Percentiles rank a stretch among this genome's conserved stretches.
phyloP scores from a whole-genome alignment of 2,113 vertebrate genomes.

The Oncorhynchus kisutch region DNA sequence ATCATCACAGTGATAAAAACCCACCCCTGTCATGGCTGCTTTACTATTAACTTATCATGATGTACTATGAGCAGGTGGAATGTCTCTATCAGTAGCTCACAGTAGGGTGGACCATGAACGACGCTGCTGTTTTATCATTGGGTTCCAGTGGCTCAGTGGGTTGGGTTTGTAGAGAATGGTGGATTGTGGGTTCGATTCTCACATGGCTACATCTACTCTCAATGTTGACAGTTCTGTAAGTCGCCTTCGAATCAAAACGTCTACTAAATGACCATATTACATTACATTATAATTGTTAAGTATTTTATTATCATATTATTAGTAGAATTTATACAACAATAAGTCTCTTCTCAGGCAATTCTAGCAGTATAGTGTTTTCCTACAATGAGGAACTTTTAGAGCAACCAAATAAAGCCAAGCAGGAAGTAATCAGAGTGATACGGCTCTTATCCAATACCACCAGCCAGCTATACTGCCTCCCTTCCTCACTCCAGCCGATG shows the following conservation, averaged over 20 bases:
- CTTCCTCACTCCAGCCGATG: constrained; percentile 50
- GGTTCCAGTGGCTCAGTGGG: too few relatives aligned
- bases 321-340: too few relatives aligned
- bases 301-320: too few relatives aligned
- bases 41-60: constrained; percentile 75
- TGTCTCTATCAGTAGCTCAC: constrained; percentile 56
- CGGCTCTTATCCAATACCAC: constrained; percentile 35
- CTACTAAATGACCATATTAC: too few relatives aligned
- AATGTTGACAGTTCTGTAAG: background rate
- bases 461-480: constrained; percentile 32
- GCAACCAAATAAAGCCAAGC: constrained; percentile 51
- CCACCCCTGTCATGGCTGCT: constrained; percentile 68
- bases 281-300: too few relatives aligned
- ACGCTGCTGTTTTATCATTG: too few relatives aligned
- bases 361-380: constrained; percentile 53
- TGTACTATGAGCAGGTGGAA: constrained; percentile 68
- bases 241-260: background rate
- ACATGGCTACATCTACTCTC: too few relatives aligned
- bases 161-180: too few relatives aligned
- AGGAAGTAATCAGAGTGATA: constrained; percentile 63
- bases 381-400: constrained; percentile 46
- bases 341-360: background rate
- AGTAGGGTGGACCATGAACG: constrained; percentile 40
- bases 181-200: too few relatives aligned
- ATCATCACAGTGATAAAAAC: constrained; percentile 62